Percentiles rank a stretch among this genome's conserved stretches.
phyloP scores from a whole-genome alignment of 2,113 vertebrate species.

The Alethe castanea region DNA sequence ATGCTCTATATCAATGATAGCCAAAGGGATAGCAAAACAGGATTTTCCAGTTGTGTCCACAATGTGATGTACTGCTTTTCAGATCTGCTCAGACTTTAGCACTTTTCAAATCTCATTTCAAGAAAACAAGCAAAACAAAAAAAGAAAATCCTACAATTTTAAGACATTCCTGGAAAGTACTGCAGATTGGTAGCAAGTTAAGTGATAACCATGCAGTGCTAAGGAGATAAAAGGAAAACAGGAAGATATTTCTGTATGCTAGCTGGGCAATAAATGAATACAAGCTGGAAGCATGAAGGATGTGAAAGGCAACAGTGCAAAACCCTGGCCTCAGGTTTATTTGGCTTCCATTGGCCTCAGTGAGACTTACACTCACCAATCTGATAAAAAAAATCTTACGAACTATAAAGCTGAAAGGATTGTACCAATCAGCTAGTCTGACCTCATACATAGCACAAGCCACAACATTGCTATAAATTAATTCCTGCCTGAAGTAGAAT shows the following conservation, averaged over 20 bases:
- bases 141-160: not conserved
- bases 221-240: not conserved
- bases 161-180: rapidly evolving
- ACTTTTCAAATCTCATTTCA: not conserved
- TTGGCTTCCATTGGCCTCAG: not conserved
- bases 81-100: not conserved
- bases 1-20: not conserved
- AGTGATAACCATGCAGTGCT: not conserved
- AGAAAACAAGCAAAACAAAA: not conserved
- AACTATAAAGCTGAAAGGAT: not conserved
- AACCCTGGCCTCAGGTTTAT: not conserved
- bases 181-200: not conserved
- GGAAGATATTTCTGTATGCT: not conserved
- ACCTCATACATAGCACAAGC: not conserved
- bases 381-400: not conserved
- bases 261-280: not conserved
- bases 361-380: not conserved
- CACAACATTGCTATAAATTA: not conserved
- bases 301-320: not conserved
- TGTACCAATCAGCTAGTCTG: not conserved
- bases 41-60: not conserved
- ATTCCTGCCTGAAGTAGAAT: not conserved
- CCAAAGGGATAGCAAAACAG: not conserved
- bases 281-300: not conserved
- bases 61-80: not conserved